Base-by-base conservation (phyloP, 2,113 vertebrate genomes). In the Malurus elegans region DNA sequence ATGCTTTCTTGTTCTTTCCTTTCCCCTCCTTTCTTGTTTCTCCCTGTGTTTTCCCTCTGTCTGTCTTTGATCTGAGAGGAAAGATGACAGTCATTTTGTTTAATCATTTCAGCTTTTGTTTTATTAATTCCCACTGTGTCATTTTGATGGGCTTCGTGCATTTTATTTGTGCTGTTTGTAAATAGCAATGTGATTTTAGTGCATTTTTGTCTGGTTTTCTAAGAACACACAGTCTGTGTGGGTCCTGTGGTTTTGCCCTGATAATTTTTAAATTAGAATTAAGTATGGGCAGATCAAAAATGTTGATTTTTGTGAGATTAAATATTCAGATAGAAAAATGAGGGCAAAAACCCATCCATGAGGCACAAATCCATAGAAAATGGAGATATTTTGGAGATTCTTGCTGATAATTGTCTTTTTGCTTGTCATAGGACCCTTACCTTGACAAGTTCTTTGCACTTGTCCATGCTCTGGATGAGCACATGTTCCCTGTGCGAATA, bases 381-480 rank as follows among this genome's bases (percentile, higher is more conserved):
- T 12, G 2, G 31, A 82, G 31, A 44, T 86, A 24, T 83, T 64
- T 74, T 48, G n/a, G 17, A 62, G 38, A 62, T 88, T 66, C 54
- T 92, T 86, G 34, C 60, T 93, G 50, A 94, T 61, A 18, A 3
- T 53, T 93, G 29, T 0, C 32, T 45, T 75, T 71, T 74, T 85
- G 12, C 85, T 95, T 95, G 58, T 90, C 88, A 25, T 93, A 99
- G 99, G 99, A 99, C 96, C 99, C 99, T 93, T 99, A 98, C 88
- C 98, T 99, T 42, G 99, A 99, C 97, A 99, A 99, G 96, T 99
- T 99, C 97, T 99, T 99, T 97, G 99, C 99, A 20, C 97, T 99
- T 97, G 99, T 99, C 57, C 99, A 99, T 78, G 99, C 99, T 58
- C 98, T 99, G 98, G 99, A 99, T 73, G 99, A 99, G 97, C 99